Conservation (phyloP, 1,140 invertebrate species). For the Homarus americanus region DNA sequence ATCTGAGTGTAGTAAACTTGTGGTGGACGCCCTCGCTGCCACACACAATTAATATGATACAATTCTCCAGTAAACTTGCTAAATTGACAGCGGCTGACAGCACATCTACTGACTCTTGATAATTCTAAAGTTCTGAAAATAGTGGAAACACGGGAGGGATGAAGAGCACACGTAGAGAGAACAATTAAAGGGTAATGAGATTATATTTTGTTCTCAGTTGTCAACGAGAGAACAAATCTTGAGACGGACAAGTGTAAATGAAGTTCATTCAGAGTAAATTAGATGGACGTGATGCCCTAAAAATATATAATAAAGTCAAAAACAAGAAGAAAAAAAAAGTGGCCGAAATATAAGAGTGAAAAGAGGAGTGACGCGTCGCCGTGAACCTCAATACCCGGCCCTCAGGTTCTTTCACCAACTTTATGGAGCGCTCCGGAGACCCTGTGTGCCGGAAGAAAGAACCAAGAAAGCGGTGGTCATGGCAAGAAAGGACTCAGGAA, state of each 20-base stretch:
- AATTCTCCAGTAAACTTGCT: not conserved
- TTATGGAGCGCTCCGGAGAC: slow-evolving; percentile 71
- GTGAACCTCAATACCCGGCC: slow-evolving; percentile 60
- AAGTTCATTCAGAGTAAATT: slow-evolving; percentile 2
- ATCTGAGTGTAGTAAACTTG: not conserved
- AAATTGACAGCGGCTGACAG: not conserved
- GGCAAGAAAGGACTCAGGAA: slow-evolving; percentile 70
- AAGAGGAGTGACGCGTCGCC: slow-evolving; percentile 55
- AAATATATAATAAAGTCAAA: not conserved
- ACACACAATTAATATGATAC: not conserved
- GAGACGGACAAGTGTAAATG: not conserved
- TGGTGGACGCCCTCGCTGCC: not conserved
- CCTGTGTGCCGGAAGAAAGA: slow-evolving; percentile 70
- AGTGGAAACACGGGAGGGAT: not conserved
- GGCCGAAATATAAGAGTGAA: slow-evolving; percentile 49
- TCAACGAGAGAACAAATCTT: not conserved
- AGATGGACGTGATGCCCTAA: not conserved
- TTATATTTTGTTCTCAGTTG: no score
- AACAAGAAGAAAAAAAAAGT: slow-evolving; percentile 25
- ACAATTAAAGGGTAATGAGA: no score
- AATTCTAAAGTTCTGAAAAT: not conserved
- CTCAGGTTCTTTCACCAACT: slow-evolving; percentile 65
- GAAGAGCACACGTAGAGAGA: not conserved
- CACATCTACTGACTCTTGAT: not conserved
- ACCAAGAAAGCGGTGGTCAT: slow-evolving; percentile 72